Conservation (phyloP, 2,797 vertebrate genomes). For the Tiaroga cobitis region DNA sequence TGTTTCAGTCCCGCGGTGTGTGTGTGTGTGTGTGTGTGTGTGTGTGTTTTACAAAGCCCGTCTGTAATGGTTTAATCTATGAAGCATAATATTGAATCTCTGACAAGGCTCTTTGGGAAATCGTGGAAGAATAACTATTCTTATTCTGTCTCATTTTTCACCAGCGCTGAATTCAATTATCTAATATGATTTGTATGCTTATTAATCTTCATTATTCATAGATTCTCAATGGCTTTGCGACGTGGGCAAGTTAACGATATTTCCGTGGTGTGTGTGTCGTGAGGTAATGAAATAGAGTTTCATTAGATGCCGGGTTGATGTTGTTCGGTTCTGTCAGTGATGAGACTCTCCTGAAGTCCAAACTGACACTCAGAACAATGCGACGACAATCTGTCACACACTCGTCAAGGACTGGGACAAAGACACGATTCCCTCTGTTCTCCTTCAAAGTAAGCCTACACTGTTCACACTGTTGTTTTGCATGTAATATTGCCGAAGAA, state of each 20-base stretch:
- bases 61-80: constrained; percentile 65
- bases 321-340: constrained; percentile 17
- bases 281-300: constrained; percentile 45
- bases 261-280: constrained; percentile 53
- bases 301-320: constrained; percentile 39
- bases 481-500: not conserved
- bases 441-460: not conserved
- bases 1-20: too few species aligned
- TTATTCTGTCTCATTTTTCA: constrained; percentile 72
- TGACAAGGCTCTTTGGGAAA: constrained; percentile 71
- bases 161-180: constrained; percentile 72
- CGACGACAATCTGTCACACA: constrained; percentile 54
- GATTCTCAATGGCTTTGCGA: constrained; percentile 63
- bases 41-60: constrained; percentile 47
- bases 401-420: constrained; percentile 5
- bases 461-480: not conserved
- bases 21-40: constrained; percentile 23
- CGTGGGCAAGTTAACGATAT: constrained; percentile 51
- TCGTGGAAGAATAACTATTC: constrained; percentile 67
- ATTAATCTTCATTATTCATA: constrained; percentile 73
- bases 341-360: constrained; percentile 49
- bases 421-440: constrained; percentile 19
- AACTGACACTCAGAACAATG: constrained; percentile 36
- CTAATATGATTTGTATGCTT: constrained; percentile 71
- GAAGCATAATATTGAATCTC: constrained; percentile 73